Conservation (phyloP, 2,888 invertebrate species). For the Hofmannophila pseudospretella region DNA sequence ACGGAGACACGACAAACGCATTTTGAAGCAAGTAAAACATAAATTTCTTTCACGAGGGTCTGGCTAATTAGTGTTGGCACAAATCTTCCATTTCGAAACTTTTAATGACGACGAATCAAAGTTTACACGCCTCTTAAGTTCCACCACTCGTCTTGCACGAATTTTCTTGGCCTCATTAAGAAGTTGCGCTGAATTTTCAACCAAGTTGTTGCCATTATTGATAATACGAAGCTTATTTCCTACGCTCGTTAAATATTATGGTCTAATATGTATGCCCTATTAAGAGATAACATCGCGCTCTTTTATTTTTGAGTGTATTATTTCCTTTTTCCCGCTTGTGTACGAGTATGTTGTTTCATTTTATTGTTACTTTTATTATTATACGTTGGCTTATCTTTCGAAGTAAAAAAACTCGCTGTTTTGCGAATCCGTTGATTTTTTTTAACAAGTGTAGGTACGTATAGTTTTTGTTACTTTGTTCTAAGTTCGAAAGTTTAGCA, state of each 20-base stretch:
- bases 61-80: conserved; percentile 71
- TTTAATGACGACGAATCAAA: conserved; percentile 74
- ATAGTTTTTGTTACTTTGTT: no score
- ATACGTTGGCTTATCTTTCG: no score
- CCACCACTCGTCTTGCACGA: conserved; percentile 49
- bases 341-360: no score
- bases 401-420: no score
- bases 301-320: no score
- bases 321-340: no score
- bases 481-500: no score
- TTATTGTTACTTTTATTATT: no score
- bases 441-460: no score
- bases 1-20: no score
- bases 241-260: conserved; percentile 21
- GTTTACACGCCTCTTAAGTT: conserved; percentile 70
- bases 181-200: conserved; percentile 57
- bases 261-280: background rate
- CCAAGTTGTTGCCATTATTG: conserved; percentile 58
- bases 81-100: conserved; percentile 67
- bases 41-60: background rate
- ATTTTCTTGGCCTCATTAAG: conserved; percentile 72
- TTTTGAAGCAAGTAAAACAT: background rate
- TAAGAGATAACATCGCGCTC: conserved; percentile 7
- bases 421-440: no score
- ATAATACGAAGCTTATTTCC: conserved; percentile 35